These are phyloP conservation scores for Anastrepha obliqua DNA, from an alignment of 1,140 invertebrate genomes.

Conservation along the genomic window DNA sequence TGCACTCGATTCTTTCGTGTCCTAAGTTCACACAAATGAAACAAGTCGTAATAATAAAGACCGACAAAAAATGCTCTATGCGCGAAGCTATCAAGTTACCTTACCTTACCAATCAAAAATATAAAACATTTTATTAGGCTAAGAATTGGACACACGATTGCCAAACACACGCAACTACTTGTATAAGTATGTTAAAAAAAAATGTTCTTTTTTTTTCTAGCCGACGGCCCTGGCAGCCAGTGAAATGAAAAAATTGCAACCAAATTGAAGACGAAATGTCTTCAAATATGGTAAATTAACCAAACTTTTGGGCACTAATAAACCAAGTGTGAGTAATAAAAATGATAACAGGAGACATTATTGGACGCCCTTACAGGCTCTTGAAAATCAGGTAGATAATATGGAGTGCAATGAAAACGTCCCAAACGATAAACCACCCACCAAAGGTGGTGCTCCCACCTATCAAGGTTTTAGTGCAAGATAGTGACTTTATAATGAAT, in stretches of 20 bases:
- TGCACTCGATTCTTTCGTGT: too few relatives aligned
- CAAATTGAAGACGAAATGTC: background rate
- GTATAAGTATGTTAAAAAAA: too few relatives aligned
- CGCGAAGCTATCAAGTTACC: too few relatives aligned
- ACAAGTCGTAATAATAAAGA: too few relatives aligned
- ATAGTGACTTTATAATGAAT: background rate
- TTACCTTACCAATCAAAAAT: too few relatives aligned
- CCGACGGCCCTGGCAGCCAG: background rate
- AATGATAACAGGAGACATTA: background rate
- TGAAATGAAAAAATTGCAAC: background rate
- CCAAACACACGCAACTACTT: too few relatives aligned
- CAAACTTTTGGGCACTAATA: constrained; percentile 5
- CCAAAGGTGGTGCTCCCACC: background rate
- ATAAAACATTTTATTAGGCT: too few relatives aligned
- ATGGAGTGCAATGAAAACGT: background rate
- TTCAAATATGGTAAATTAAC: background rate
- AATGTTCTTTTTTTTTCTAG: too few relatives aligned
- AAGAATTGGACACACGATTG: too few relatives aligned
- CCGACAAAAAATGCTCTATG: too few relatives aligned
- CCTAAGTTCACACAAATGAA: too few relatives aligned
- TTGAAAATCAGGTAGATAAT: background rate
- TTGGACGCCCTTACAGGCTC: constrained; percentile 9
- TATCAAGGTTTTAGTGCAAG: constrained; percentile 15
- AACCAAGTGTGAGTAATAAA: constrained; percentile 23
- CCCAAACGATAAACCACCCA: background rate